A percentile compares a stretch with the other conserved stretches of the same genome.
Evolutionary conservation across 2,888 invertebrate genomes (phyloP).

Genomic region (Siphlonurus alternatus): DNA sequence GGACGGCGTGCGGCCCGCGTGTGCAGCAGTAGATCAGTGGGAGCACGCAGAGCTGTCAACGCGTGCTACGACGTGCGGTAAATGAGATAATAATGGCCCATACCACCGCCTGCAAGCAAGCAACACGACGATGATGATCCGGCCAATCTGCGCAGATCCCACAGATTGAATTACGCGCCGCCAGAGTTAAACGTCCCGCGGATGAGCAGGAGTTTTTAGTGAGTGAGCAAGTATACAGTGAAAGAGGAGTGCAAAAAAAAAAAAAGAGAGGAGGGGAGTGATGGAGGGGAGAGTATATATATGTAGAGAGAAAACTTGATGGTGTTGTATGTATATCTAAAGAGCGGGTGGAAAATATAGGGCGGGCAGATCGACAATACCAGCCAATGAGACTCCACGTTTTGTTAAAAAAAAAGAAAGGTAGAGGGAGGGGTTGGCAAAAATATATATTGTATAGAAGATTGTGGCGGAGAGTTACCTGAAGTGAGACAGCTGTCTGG

Average conservation of each 20-base stretch:
- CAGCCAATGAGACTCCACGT: not conserved
- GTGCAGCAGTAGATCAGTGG: not conserved
- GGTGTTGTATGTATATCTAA: not conserved
- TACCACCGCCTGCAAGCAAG: not conserved
- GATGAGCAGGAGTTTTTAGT: not conserved
- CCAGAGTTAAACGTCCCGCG: conserved; percentile 7
- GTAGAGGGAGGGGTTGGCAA: not conserved
- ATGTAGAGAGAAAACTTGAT: not conserved
- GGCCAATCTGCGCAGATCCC: conserved; percentile 31
- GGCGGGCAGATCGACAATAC: not conserved
- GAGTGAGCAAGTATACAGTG: not conserved
- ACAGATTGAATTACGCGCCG: conserved; percentile 14
- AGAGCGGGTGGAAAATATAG: not conserved
- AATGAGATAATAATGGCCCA: conserved; percentile 9
- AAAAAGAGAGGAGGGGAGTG: not conserved
- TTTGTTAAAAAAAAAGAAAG: not conserved
- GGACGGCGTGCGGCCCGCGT: not conserved
- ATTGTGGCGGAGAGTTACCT: too few relatives aligned
- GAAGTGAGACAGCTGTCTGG: not conserved
- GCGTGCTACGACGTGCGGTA: not conserved
- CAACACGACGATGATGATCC: conserved; percentile 22
- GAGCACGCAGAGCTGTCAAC: not conserved
- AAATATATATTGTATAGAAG: not conserved
- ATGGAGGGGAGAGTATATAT: not conserved
- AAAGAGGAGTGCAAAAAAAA: not conserved